phyloP scores from a whole-genome alignment of 2,113 vertebrate genomes.

The Dascyllus trimaculatus region DNA sequence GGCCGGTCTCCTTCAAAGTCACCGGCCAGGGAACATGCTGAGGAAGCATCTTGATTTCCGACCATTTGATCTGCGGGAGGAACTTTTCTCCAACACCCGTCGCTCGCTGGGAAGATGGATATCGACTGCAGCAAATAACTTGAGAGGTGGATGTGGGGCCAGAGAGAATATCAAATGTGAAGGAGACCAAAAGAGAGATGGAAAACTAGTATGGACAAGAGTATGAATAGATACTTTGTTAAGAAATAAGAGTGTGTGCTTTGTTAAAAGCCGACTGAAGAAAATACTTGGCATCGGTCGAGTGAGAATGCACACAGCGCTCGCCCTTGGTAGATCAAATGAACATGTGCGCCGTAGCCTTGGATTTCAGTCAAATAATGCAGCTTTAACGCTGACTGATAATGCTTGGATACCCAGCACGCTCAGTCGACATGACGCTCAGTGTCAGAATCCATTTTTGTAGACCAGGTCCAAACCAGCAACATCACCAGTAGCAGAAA shows the following conservation, averaged over 20 bases:
- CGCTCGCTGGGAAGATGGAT: slow-evolving; percentile 66
- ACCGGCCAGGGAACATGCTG: slow-evolving; percentile 69
- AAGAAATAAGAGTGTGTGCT: slow-evolving; percentile 39
- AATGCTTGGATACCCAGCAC: slow-evolving; percentile 6
- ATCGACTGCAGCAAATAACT: slow-evolving; percentile 79
- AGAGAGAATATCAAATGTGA: slow-evolving; percentile 71
- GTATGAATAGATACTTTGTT: slow-evolving; percentile 55
- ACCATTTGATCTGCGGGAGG: slow-evolving; percentile 78
- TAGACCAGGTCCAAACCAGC: slow-evolving; percentile 13
- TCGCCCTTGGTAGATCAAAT: slow-evolving; percentile 34
- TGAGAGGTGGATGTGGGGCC: slow-evolving; percentile 61
- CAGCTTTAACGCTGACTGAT: slow-evolving; percentile 28
- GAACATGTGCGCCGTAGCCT: slow-evolving; percentile 31
- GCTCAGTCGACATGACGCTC: slow-evolving; percentile 18
- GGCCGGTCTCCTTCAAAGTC: slow-evolving; percentile 83
- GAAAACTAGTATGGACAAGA: slow-evolving; percentile 9
- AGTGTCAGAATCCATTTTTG: slow-evolving; percentile 35
- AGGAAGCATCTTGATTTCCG: slow-evolving; percentile 79
- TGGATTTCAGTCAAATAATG: slow-evolving; percentile 41
- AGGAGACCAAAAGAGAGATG: slow-evolving; percentile 41
- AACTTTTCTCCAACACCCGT: slow-evolving; percentile 67
- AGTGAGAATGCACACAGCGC: slow-evolving; percentile 7
- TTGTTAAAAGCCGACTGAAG: slow-evolving; percentile 45
- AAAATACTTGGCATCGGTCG: slow-evolving; percentile 34
- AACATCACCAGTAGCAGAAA: slow-evolving; percentile 28